Percentiles rank a stretch among this genome's conserved stretches.
phyloP scores from a whole-genome alignment of 2,888 invertebrate species.

The Drosophila helvetica region DNA sequence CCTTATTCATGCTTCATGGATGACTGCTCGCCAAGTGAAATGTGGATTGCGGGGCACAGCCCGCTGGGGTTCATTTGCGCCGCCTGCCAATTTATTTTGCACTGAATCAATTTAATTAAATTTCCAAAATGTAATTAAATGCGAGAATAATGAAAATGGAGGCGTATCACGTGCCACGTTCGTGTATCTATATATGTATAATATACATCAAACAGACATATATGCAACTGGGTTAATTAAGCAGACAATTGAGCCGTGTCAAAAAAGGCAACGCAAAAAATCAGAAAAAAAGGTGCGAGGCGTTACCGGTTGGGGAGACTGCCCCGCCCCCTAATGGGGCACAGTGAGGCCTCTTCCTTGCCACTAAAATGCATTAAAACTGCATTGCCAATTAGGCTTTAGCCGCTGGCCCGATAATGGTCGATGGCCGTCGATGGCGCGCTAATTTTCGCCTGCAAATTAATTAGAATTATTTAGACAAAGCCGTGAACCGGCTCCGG shows the following conservation, averaged over 20 bases:
- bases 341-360: conserved; percentile 17
- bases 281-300: conserved; percentile 4
- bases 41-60: no score
- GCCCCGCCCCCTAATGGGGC: not conserved
- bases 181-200: not conserved
- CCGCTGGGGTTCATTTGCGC: not conserved
- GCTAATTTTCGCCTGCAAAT: conserved; percentile 62
- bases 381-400: conserved; percentile 60
- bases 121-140: conserved; percentile 77
- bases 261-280: conserved; percentile 9
- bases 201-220: conserved; percentile 33
- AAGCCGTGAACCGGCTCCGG: conserved; percentile 25
- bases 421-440: conserved; percentile 25
- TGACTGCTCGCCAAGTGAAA: not conserved
- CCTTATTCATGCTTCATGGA: not conserved
- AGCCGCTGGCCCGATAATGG: conserved; percentile 51
- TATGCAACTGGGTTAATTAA: conserved; percentile 80
- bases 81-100: conserved; percentile 65
- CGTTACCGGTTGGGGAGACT: not conserved
- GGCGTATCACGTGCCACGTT: conserved; percentile 55
- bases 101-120: conserved; percentile 79
- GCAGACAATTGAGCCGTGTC: conserved; percentile 66
- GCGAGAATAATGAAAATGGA: conserved; percentile 66
- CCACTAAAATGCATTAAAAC: conserved; percentile 60
- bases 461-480: conserved; percentile 70